Evolutionary conservation across 1,140 invertebrate genomes (phyloP).

Genomic region (Conopomorpha cramerella): DNA sequence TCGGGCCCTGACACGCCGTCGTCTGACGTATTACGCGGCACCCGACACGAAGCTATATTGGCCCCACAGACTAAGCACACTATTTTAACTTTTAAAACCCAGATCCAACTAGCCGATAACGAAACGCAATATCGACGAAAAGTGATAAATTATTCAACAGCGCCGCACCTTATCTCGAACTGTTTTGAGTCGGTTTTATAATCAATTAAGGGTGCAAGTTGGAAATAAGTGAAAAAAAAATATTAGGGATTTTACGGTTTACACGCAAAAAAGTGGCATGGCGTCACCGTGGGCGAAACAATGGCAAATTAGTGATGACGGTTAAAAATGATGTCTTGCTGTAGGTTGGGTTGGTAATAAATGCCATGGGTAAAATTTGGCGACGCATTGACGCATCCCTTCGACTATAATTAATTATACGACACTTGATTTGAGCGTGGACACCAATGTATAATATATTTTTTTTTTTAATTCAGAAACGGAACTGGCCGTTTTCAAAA

Average conservation of each 20-base stretch:
- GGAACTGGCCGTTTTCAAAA: too few species aligned
- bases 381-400: too few species aligned
- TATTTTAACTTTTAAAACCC: conserved; percentile 1
- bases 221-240: too few species aligned
- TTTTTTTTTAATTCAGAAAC: too few species aligned
- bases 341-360: conserved; percentile 32
- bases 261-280: conserved; percentile 51
- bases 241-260: conserved; percentile 58
- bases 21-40: conserved; percentile 39
- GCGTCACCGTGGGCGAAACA: conserved; percentile 50
- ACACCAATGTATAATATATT: too few species aligned
- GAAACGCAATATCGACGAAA: too few species aligned
- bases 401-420: too few species aligned
- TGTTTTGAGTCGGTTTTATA: conserved; percentile 17
- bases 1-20: conserved; percentile 40
- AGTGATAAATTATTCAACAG: too few species aligned
- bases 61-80: too few species aligned
- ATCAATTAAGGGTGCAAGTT: conserved; percentile 41
- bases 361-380: too few species aligned
- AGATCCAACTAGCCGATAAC: background rate
- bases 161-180: conserved; percentile 1
- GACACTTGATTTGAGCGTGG: too few species aligned
- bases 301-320: conserved; percentile 58
- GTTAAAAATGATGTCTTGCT: conserved; percentile 52
- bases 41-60: background rate